Evolutionary conservation across 2,797 vertebrate species (phyloP), one percentile per base, ranked within the genome.

Genomic region (Manis javanica): DNA sequence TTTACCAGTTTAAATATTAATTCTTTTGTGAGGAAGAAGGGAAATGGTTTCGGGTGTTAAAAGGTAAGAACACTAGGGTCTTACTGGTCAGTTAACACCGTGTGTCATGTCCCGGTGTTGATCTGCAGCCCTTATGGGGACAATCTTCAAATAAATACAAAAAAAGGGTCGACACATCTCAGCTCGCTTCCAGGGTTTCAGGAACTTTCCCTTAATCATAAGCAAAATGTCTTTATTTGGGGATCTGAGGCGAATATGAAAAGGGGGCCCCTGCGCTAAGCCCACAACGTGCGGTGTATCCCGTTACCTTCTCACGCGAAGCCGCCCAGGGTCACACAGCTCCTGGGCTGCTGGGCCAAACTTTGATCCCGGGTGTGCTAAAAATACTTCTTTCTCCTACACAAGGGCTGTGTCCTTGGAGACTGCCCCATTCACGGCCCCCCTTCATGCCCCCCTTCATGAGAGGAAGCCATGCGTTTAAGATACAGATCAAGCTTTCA

Each of bases 401-500:
- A 64, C 49, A 91, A 88, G 68, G 42, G 51, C 72, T 10, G 16
- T 90, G 91, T 96, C 75, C 77, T 91, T 19, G 10, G 75, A 93
- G 74, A 55, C 55, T 39, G 57, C 77, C 91, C 77, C 71, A 84
- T 39, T 39, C 37, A 39, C 5, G 37, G 37, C 37, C 37, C 37
- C 37, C 37, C 37, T 39, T 39, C 37, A 39, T 5, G 37, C 81
- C 91, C 77, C 71, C 91, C 71, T 81, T 59, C 55, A 1, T 1
- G 63, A 85, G 89, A 94, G 79, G 93, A 91, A 90, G 72, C 74
- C 37, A 37, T 14, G 42, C 71, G 69, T 83, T 74, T 59, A 69
- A 95, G 96, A 95, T 82, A 82, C 34, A 2, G 11, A 90, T 93
- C 90, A 84, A 55, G 59, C 90, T 86, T 34, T 71, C 64, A 10